These are phyloP conservation scores for Cervus canadensis DNA, from an alignment of 2,113 vertebrate genomes.

Conservation along the genomic window DNA sequence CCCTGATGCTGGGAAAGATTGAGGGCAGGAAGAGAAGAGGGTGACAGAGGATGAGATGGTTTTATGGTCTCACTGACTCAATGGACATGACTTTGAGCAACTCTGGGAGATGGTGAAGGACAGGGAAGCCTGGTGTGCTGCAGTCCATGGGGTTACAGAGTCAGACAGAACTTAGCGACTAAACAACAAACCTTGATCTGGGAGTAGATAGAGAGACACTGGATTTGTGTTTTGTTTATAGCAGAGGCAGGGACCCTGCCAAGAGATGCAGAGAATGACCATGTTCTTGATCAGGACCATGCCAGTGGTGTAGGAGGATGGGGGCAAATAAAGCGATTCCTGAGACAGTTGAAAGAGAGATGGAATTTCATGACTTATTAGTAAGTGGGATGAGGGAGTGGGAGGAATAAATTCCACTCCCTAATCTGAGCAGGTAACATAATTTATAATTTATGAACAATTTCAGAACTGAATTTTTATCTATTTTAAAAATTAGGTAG, in stretches of 20 bases:
- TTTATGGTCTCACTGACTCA: not conserved
- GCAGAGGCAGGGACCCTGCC: not conserved
- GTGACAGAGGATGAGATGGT: not conserved
- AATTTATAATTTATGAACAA: not conserved
- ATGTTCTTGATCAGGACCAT: not conserved
- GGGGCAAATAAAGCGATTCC: not conserved
- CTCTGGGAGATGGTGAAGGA: not conserved
- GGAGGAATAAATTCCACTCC: not conserved
- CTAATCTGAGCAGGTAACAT: not conserved
- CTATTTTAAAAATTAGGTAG: not conserved
- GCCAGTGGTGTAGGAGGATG: not conserved
- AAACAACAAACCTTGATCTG: not conserved
- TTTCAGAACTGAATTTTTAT: not conserved
- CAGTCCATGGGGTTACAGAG: not conserved
- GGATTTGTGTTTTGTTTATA: not conserved
- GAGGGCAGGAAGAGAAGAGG: not conserved
- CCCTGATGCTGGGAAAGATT: not conserved
- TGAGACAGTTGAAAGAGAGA: not conserved
- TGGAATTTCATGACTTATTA: not conserved
- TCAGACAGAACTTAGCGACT: fast-evolving
- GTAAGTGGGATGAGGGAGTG: not conserved
- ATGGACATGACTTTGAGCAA: not conserved
- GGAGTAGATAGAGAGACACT: not conserved
- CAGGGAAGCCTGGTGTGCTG: not conserved
- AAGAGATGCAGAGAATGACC: not conserved